Evolutionary conservation across 2,113 vertebrate species (phyloP).

Genomic region (Pterocles gutturalis): DNA sequence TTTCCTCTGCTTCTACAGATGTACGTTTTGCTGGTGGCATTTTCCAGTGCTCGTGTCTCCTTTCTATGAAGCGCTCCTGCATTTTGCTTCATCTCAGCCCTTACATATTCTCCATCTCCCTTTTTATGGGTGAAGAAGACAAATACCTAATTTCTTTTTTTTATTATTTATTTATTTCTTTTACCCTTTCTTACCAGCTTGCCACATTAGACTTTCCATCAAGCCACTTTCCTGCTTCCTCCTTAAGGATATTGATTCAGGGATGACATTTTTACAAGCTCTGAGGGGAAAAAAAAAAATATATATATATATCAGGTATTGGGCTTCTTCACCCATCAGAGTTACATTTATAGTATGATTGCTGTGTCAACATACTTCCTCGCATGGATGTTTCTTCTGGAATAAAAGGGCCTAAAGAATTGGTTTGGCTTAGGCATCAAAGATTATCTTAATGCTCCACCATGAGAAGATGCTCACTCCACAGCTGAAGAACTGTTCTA

Average conservation of each 20-base stretch:
- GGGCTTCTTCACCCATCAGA: neutral
- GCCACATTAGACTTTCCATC: neutral
- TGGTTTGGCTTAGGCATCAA: neutral
- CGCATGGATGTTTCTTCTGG: neutral
- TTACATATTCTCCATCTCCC: neutral
- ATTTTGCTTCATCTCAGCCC: neutral
- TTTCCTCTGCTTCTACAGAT: neutral
- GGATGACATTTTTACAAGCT: neutral
- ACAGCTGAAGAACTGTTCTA: neutral
- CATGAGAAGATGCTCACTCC: neutral
- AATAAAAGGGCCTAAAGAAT: neutral
- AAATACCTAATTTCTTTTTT: too few relatives aligned
- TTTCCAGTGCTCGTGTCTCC: neutral
- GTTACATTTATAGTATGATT: neutral
- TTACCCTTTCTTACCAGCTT: neutral
- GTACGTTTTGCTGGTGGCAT: neutral
- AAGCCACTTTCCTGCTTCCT: neutral
- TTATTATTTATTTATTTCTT: neutral
- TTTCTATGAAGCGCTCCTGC: neutral
- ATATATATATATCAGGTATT: neutral
- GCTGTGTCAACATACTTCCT: neutral
- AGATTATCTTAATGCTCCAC: neutral
- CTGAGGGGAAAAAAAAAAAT: too few relatives aligned
- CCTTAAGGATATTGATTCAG: neutral
- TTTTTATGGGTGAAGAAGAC: neutral